These are phyloP conservation scores for Eulemur macaco DNA, from an alignment of 2,113 vertebrate genomes.

Conservation along the genomic window DNA sequence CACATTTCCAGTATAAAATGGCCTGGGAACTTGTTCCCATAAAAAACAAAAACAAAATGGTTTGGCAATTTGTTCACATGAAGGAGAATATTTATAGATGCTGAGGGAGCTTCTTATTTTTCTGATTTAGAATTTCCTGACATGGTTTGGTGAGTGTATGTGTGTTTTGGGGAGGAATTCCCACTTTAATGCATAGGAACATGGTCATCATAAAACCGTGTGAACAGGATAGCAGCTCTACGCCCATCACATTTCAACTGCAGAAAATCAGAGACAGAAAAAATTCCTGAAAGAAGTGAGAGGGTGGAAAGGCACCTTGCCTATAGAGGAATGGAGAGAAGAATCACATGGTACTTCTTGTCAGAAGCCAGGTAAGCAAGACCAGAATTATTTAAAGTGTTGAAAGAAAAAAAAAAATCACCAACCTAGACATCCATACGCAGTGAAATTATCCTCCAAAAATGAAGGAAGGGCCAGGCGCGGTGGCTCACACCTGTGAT, in stretches of 20 bases:
- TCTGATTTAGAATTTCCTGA: conserved; percentile 39
- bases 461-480: background rate
- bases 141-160: background rate
- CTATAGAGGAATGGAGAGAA: background rate
- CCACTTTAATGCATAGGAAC: background rate
- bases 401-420: background rate
- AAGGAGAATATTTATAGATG: background rate
- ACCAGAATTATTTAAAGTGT: background rate
- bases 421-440: background rate
- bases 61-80: background rate
- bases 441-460: background rate
- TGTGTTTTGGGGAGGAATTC: no score
- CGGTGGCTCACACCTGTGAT: no score
- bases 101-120: background rate
- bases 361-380: background rate
- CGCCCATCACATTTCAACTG: background rate
- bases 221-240: accelerated
- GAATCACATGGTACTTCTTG: background rate
- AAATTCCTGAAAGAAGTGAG: background rate
- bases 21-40: background rate
- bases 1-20: background rate
- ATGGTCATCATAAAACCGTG: background rate
- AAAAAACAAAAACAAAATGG: background rate
- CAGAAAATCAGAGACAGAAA: background rate
- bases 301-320: background rate